Evolutionary conservation across 2,888 invertebrate species (phyloP).

Genomic region (Danaus chrysippus): DNA sequence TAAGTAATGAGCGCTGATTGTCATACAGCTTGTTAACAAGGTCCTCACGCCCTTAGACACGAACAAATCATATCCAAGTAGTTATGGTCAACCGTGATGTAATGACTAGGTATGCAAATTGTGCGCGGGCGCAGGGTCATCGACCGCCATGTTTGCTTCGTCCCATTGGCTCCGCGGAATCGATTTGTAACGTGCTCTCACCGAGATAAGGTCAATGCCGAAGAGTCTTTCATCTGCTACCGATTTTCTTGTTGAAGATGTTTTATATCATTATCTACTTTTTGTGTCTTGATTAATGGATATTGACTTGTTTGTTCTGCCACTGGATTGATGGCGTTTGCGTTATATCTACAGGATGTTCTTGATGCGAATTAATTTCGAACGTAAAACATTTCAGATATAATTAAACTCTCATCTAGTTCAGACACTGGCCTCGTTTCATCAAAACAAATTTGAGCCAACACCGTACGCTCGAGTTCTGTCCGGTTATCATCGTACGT

Average conservation of each 20-base stretch:
- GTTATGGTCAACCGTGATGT: constrained; percentile 64
- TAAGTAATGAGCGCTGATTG: constrained; percentile 10
- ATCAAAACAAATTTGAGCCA: constrained; percentile 14
- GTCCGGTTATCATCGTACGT: constrained; percentile 26
- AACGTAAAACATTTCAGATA: no score
- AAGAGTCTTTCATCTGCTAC: constrained; percentile 69
- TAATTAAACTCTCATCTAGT: no score
- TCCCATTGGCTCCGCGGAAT: constrained; percentile 63
- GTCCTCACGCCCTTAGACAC: constrained; percentile 35
- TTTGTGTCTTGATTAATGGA: constrained; percentile 10
- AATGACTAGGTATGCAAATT: constrained; percentile 72
- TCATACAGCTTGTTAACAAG: constrained; percentile 34
- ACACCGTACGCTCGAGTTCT: constrained; percentile 17
- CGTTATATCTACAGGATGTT: neutral
- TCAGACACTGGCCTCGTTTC: neutral
- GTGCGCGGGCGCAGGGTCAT: constrained; percentile 58
- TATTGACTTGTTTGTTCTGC: constrained; percentile 5
- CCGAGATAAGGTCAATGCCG: constrained; percentile 72
- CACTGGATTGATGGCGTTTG: constrained; percentile 4
- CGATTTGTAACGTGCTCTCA: constrained; percentile 69
- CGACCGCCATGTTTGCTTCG: constrained; percentile 61
- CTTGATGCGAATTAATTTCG: neutral
- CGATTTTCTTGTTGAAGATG: constrained; percentile 41
- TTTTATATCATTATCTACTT: constrained; percentile 14
- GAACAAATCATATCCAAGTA: constrained; percentile 55